Base-by-base conservation (phyloP, 2,888 invertebrate genomes). In the Teleogryllus oceanicus region DNA sequence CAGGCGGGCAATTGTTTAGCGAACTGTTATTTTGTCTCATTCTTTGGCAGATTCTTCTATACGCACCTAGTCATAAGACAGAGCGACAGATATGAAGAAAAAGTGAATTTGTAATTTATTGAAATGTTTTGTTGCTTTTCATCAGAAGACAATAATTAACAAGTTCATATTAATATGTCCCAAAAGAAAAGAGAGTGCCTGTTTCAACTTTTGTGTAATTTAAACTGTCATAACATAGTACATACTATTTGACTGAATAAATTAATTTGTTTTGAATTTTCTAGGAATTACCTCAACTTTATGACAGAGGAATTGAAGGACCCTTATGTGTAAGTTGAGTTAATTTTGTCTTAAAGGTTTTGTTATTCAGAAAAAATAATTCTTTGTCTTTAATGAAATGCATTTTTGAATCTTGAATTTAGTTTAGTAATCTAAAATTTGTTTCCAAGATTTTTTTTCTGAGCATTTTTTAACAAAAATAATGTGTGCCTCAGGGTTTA, bases 221-320 rank as follows among this genome's bases (percentile, higher is more conserved):
- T 62, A 62, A 5, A 5, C 8, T 4, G 1, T 62, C n/a, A 18
- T 16, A 18, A 62, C 62, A 62, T 16, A 62, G 4, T 62, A 62
- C 13, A 49, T 81, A 24, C 21, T 18, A 74, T 79, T 78, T 10
- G 13, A 50, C 13, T 51, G 21, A 18, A 76, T 50, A 18, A n/a
- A 49, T 76, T 37, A 77, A 76, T 79, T 8, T 37, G 37, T 37
- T 37, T 21, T 77, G 50, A 49, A 37, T 20, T 21, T 88, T 87
- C 81, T 85, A 93, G 93, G 93, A 96, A 94, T 86, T 96, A 96
- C 86, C 88, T 97, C 81, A 97, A 96, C 88, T 96, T 96, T 86
- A 96, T 97, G 93, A 97, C 96, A 3, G 96, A 97, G 87, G 97
- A 97, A 87, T 87, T 97, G 49, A 92, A 92, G 84, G 91, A 96